Percentiles rank a stretch among this genome's conserved stretches.
These are phyloP conservation scores for Chymomyza amoena DNA, from an alignment of 2,888 invertebrate genomes.

Conservation along the genomic window DNA sequence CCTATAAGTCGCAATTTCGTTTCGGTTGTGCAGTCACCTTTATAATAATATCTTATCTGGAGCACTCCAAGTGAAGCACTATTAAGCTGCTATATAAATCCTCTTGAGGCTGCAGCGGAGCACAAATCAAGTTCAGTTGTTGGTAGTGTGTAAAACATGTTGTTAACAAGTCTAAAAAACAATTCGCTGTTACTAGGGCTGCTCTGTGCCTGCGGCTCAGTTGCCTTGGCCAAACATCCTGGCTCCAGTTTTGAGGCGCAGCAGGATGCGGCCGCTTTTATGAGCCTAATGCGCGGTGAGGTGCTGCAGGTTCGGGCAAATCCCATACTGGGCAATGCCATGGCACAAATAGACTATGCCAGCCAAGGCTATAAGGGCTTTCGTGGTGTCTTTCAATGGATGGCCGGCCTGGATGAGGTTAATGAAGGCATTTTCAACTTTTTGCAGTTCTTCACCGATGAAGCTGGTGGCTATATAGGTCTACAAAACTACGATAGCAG, in stretches of 20 bases:
- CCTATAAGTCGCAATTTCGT: background rate
- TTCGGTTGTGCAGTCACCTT: background rate
- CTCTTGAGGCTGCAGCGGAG: background rate
- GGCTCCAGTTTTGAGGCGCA: background rate
- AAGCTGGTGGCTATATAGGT: conserved; percentile 7
- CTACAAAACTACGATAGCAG: conserved; percentile 8
- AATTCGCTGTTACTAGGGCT: background rate
- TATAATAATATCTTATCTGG: background rate
- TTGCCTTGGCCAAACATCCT: background rate
- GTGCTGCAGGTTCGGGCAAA: background rate
- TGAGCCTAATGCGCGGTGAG: background rate
- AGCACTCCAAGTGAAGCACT: background rate
- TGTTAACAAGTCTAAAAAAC: background rate
- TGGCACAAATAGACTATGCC: background rate
- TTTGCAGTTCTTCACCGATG: background rate
- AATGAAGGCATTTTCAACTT: conserved; percentile 8
- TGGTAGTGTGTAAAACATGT: background rate
- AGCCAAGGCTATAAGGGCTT: conserved; percentile 5
- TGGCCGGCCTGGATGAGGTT: background rate
- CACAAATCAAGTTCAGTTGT: background rate
- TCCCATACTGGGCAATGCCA: background rate
- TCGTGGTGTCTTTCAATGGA: conserved; percentile 21
- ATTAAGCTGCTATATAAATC: background rate
- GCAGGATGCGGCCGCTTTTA: background rate
- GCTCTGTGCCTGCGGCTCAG: background rate